These are phyloP conservation scores for Istiophorus platypterus DNA, from an alignment of 2,113 vertebrate species.

Conservation along the genomic window DNA sequence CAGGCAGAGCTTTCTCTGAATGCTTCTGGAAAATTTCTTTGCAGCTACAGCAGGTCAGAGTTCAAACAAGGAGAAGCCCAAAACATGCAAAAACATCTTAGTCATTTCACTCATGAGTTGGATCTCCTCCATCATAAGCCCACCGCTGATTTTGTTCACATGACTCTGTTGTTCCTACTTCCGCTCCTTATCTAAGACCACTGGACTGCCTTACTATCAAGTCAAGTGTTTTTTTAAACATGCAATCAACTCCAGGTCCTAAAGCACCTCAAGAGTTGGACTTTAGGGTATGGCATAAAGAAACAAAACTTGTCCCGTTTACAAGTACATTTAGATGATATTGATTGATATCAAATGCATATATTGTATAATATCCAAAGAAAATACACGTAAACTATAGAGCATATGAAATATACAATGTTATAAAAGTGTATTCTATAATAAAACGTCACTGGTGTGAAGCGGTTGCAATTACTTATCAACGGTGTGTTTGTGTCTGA, in stretches of 20 bases:
- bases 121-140: background rate
- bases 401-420: background rate
- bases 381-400: background rate
- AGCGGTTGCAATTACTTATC: conserved; percentile 1
- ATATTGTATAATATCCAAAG: background rate
- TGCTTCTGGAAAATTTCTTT: conserved; percentile 5
- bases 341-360: background rate
- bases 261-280: background rate
- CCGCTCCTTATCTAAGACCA: background rate
- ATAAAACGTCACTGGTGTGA: background rate
- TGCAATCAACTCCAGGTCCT: background rate
- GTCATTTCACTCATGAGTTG: conserved; percentile 8
- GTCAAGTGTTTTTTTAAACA: conserved; percentile 4
- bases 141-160: background rate
- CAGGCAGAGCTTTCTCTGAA: background rate
- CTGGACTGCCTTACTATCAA: background rate
- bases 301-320: background rate
- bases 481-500: background rate
- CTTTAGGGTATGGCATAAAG: background rate
- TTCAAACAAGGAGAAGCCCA: conserved; percentile 16
- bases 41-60: conserved; percentile 18
- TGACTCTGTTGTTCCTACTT: background rate
- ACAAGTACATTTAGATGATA: conserved; percentile 3
- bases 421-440: background rate
- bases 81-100: conserved; percentile 25